Percentiles rank a stretch among this genome's conserved stretches.
Conservation (phyloP, 2,113 vertebrate genomes). For the Burhinus bistriatus region DNA sequence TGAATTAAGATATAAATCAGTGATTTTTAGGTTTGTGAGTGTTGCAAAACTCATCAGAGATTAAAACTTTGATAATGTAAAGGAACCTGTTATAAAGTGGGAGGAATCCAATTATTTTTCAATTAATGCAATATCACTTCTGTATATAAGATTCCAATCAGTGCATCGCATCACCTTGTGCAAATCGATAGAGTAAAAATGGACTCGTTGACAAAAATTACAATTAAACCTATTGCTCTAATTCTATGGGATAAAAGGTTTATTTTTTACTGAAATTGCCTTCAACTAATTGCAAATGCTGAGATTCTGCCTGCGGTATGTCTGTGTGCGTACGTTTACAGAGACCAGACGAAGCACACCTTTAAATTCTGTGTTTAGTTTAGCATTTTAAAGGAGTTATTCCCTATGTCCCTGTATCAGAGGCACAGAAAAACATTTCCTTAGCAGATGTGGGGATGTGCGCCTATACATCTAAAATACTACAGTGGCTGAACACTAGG, state of each 20-base stretch:
- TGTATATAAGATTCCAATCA: slow-evolving; percentile 53
- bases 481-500: background rate
- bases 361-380: background rate
- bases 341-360: background rate
- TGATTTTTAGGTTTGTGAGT: slow-evolving; percentile 54
- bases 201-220: slow-evolving; percentile 33
- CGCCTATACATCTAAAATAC: background rate
- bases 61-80: slow-evolving; percentile 43
- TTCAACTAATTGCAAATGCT: slow-evolving; percentile 24
- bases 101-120: slow-evolving; percentile 33
- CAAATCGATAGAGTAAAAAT: slow-evolving; percentile 54
- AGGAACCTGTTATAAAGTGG: background rate
- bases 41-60: slow-evolving; percentile 61
- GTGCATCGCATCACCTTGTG: slow-evolving; percentile 1
- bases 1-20: slow-evolving; percentile 64
- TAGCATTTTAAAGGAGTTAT: background rate
- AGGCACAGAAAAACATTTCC: background rate
- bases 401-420: background rate
- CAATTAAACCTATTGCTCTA: slow-evolving; percentile 28
- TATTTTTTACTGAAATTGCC: slow-evolving; percentile 47
- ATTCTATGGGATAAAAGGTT: slow-evolving; percentile 19
- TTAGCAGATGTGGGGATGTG: background rate
- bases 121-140: slow-evolving; percentile 36
- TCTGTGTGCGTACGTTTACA: background rate
- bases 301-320: slow-evolving; percentile 12